Conservation (phyloP, 2,888 invertebrate species). For the Eupithecia dodoneata region DNA sequence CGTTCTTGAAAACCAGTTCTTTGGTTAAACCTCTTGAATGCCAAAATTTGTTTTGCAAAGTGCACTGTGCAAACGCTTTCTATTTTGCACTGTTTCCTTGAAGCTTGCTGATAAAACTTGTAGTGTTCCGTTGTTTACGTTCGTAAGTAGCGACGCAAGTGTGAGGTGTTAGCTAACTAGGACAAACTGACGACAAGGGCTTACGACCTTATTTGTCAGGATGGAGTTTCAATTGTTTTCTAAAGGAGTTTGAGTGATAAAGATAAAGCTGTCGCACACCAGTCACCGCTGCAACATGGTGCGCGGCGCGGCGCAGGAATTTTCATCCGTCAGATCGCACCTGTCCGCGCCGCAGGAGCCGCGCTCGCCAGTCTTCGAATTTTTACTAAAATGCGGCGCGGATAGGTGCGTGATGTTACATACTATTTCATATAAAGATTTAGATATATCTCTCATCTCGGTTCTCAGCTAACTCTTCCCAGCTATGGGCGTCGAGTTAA, state of each 20-base stretch:
- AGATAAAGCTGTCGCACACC: neutral
- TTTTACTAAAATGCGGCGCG: too few species aligned
- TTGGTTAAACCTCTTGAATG: slow-evolving; percentile 12
- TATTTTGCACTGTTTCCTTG: neutral
- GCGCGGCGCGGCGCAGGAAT: too few species aligned
- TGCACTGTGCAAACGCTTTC: slow-evolving; percentile 8
- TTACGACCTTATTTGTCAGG: slow-evolving; percentile 13
- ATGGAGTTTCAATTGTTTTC: slow-evolving; percentile 3
- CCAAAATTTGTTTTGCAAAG: slow-evolving; percentile 13
- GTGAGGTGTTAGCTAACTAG: slow-evolving; percentile 29
- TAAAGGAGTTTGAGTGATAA: neutral
- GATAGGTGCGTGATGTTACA: too few species aligned
- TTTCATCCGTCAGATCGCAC: too few species aligned
- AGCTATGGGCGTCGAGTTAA: too few species aligned
- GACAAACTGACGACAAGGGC: slow-evolving; percentile 20
- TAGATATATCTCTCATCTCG: too few species aligned
- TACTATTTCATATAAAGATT: too few species aligned
- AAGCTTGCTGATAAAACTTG: slow-evolving; percentile 42
- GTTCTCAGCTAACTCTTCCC: too few species aligned
- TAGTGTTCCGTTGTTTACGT: slow-evolving; percentile 36
- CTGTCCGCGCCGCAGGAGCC: too few species aligned
- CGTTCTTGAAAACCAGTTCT: neutral
- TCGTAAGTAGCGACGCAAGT: slow-evolving; percentile 35
- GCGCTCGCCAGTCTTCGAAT: too few species aligned
- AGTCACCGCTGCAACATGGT: too few species aligned